Conservation (phyloP, 1,140 invertebrate genomes). For the Drosophila punjabiensis region DNA sequence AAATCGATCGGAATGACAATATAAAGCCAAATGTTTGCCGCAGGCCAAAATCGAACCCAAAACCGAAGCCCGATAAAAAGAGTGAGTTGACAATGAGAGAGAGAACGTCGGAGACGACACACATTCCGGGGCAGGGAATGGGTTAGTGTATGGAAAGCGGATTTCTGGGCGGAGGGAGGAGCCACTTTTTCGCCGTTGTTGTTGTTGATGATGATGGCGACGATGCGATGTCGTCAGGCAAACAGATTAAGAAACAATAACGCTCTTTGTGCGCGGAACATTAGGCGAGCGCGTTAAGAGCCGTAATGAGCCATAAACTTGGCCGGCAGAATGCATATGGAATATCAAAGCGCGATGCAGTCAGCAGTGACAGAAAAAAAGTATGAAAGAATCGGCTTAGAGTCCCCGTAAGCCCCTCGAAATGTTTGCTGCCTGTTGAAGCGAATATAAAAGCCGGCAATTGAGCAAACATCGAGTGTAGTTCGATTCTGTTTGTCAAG, state of each 20-base stretch:
- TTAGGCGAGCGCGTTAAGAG: constrained; percentile 62
- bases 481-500: constrained; percentile 60
- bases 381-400: constrained; percentile 44
- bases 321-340: constrained; percentile 60
- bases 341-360: constrained; percentile 67
- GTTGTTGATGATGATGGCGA: constrained; percentile 34
- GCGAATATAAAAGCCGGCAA: constrained; percentile 57
- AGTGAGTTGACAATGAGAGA: constrained; percentile 32
- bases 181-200: constrained; percentile 5
- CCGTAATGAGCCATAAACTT: constrained; percentile 71
- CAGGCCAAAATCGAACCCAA: constrained; percentile 30
- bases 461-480: constrained; percentile 41
- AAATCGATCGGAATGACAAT: constrained; percentile 47
- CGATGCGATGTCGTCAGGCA: constrained; percentile 49
- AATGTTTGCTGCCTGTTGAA: constrained; percentile 28
- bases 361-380: constrained; percentile 28
- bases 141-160: constrained; percentile 29
- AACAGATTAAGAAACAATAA: constrained; percentile 76
- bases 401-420: not conserved
- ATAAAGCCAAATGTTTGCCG: constrained; percentile 49
- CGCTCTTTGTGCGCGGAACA: constrained; percentile 41
- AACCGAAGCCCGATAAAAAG: constrained; percentile 9
- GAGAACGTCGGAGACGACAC: constrained; percentile 15
- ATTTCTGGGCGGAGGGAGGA: constrained; percentile 7
- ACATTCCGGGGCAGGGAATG: constrained; percentile 8